Base-by-base conservation (phyloP, 1,140 invertebrate genomes). In the Drosophila sp. region DNA sequence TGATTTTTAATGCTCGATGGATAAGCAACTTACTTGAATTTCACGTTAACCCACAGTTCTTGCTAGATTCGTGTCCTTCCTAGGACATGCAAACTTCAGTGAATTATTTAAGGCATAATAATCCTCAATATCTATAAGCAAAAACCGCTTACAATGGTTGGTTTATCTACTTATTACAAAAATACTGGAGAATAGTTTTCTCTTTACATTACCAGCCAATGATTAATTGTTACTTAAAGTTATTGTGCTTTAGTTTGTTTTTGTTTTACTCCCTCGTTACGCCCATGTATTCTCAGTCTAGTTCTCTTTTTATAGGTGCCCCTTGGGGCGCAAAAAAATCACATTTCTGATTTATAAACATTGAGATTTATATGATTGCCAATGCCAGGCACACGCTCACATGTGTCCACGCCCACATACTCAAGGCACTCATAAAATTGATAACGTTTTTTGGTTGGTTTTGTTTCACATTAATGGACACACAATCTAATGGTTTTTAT, bases 351-450 rank as follows among this genome's bases (percentile, higher is more conserved):
- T 86, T 86, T 86, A 86, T 87, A 87, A 87, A 86, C 75, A 85
- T 85, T 66, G 81, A 86, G 83, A 87, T 86, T 86, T 86, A 86
- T 87, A 73, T 69, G 79, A 86, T 86, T 70, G 66, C 69, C 70
- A 32, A 57, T 73, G 76, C 79, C 80, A 68, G 70, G 33, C 56
- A 69, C 80, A 77, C 62, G 64, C 47, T 55, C 60, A 63, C 32
- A 61, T n/a, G 33, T 58, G 33, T 40, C 32, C 56, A 84, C 83
- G 83, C 83, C 83, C 76, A 86, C 79, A 70, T 57, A 87, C 83
- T 86, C 83, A 86, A 66, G 76, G 66, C 83, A 50, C 64, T 55
- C 72, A 87, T 87, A 87, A 86, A 86, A 82, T 71, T 87, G 83
- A 86, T 86, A 86, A 72, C 72, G 79, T 82, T 44, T 65, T 27